Percentiles rank a stretch among this genome's conserved stretches.
phyloP scores from a whole-genome alignment of 2,888 invertebrate species.

The Agonum fuliginosum region DNA sequence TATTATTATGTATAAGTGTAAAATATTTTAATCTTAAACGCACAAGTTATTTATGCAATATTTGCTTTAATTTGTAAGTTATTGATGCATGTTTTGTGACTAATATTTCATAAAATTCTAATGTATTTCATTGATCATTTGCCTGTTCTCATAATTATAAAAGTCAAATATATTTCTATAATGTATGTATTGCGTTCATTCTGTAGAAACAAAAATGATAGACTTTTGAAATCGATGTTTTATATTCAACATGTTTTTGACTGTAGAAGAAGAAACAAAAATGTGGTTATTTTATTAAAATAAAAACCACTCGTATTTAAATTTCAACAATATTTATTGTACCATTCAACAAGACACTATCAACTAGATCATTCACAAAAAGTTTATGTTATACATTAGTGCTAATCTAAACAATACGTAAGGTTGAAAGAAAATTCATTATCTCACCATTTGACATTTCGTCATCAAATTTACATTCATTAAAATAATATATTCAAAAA shows the following conservation, averaged over 20 bases:
- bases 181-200: slow-evolving; percentile 55
- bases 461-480: background rate
- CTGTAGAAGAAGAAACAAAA: slow-evolving; percentile 30
- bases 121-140: slow-evolving; percentile 52
- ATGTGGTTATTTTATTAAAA: slow-evolving; percentile 50
- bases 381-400: slow-evolving; percentile 51
- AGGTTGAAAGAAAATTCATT: slow-evolving; percentile 19
- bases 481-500: slow-evolving; percentile 6
- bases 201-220: slow-evolving; percentile 34
- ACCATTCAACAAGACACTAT: slow-evolving; percentile 59
- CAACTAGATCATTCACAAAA: slow-evolving; percentile 57
- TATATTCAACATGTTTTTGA: slow-evolving; percentile 36
- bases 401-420: slow-evolving; percentile 51
- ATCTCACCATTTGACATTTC: background rate
- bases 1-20: slow-evolving; percentile 55
- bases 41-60: slow-evolving; percentile 58
- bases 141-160: slow-evolving; percentile 54
- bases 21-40: slow-evolving; percentile 55
- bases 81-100: slow-evolving; percentile 55
- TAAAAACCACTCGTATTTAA: slow-evolving; percentile 51
- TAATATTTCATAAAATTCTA: slow-evolving; percentile 46
- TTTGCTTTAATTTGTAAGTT: slow-evolving; percentile 55
- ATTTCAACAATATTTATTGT: slow-evolving; percentile 60
- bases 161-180: slow-evolving; percentile 55
- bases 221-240: slow-evolving; percentile 30